A percentile compares a stretch with the other conserved stretches of the same genome.
Evolutionary conservation across 2,113 vertebrate genomes (phyloP).

Genomic region (Casuarius casuarius): DNA sequence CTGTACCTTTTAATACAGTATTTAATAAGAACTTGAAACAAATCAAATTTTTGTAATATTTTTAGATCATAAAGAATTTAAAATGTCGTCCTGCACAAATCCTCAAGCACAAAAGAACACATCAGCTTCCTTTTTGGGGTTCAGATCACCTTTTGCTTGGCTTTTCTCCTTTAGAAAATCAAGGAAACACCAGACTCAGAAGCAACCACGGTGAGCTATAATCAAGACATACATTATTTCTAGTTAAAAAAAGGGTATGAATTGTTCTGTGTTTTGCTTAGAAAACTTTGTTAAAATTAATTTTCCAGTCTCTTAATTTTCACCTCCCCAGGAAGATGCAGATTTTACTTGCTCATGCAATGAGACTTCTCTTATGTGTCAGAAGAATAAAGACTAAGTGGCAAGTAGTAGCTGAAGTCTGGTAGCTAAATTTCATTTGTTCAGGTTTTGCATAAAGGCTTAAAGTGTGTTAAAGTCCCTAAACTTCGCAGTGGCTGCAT

Average conservation of each 20-base stretch:
- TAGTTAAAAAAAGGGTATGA: not conserved
- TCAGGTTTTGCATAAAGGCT: not conserved
- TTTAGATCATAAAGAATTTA: conserved; percentile 71
- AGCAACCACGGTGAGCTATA: conserved; percentile 71
- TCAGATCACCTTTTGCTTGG: conserved; percentile 78
- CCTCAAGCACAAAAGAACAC: conserved; percentile 58
- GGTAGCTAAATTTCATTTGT: not conserved
- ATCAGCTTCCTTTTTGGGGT: conserved; percentile 63
- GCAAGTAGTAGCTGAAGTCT: not conserved
- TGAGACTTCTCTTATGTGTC: not conserved
- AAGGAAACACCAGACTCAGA: conserved; percentile 54
- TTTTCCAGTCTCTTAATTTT: not conserved
- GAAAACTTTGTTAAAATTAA: not conserved
- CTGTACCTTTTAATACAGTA: not conserved
- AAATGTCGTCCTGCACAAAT: conserved; percentile 62
- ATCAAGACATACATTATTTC: not conserved
- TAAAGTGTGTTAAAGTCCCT: not conserved
- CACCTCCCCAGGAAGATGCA: not conserved
- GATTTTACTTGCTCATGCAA: not conserved
- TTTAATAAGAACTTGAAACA: not conserved
- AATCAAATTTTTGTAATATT: not conserved
- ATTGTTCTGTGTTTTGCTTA: not conserved
- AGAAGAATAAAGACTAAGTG: conserved; percentile 14
- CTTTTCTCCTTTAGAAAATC: conserved; percentile 81
- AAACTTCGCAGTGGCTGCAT: not conserved